phyloP scores from a whole-genome alignment of 2,113 vertebrate species.

The Coreoperca whiteheadi region DNA sequence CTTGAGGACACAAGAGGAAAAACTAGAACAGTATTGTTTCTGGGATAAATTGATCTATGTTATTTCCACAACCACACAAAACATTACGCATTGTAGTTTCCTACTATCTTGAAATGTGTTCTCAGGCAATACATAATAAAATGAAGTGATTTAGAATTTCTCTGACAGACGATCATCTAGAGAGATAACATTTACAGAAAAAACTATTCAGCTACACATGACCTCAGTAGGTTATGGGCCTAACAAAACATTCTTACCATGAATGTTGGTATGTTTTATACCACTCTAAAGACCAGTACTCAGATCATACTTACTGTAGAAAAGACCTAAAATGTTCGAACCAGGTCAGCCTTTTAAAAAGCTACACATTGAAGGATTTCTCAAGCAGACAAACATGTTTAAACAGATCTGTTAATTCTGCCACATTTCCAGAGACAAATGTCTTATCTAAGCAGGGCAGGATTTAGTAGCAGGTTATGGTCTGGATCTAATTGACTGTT shows the following conservation, averaged over 20 bases:
- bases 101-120: not conserved
- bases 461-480: constrained; percentile 75
- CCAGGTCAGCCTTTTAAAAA: not conserved
- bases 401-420: constrained; percentile 9
- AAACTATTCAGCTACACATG: not conserved
- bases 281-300: not conserved
- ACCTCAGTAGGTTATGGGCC: not conserved
- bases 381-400: not conserved
- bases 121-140: not conserved
- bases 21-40: not conserved
- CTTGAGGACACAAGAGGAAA: not conserved
- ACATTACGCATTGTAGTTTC: not conserved
- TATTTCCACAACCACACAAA: not conserved
- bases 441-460: constrained; percentile 50
- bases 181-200: not conserved
- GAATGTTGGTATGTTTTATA: not conserved
- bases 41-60: not conserved
- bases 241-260: not conserved
- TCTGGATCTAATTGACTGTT: constrained; percentile 78
- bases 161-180: not conserved
- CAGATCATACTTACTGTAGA: not conserved
- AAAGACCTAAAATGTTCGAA: not conserved
- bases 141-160: not conserved
- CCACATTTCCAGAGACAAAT: constrained; percentile 24
- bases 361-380: not conserved